Evolutionary conservation across 2,797 vertebrate species (phyloP).

Genomic region (Poeciliopsis presidionis): DNA sequence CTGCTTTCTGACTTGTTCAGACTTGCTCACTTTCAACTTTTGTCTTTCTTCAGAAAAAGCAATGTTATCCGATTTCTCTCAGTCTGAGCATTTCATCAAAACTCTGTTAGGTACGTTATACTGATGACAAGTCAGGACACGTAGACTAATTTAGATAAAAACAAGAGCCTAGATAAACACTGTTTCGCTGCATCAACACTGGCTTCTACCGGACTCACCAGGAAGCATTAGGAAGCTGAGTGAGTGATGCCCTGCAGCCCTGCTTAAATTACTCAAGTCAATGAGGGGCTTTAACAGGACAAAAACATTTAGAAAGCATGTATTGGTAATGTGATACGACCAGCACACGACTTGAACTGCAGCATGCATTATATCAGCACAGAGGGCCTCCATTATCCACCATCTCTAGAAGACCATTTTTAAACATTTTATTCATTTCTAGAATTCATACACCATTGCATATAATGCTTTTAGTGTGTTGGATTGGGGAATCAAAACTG

Average conservation of each 20-base stretch:
- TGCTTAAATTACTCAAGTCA: slow-evolving; percentile 67
- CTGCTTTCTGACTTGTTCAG: background rate
- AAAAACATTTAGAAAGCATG: slow-evolving; percentile 67
- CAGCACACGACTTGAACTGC: slow-evolving; percentile 26
- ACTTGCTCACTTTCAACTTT: background rate
- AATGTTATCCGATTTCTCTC: background rate
- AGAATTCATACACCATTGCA: background rate
- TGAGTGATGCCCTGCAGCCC: slow-evolving; percentile 46
- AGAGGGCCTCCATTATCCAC: slow-evolving; percentile 6
- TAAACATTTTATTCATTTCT: background rate
- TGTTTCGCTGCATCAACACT: slow-evolving; percentile 17
- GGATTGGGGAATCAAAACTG: too few species aligned
- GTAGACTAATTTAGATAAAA: background rate
- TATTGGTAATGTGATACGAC: slow-evolving; percentile 69
- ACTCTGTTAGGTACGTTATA: background rate
- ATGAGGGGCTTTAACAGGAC: slow-evolving; percentile 60
- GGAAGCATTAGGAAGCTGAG: slow-evolving; percentile 60
- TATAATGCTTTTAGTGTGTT: background rate
- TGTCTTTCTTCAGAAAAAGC: background rate
- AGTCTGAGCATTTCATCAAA: slow-evolving; percentile 1
- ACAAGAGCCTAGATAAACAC: background rate
- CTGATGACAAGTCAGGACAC: background rate
- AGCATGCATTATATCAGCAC: slow-evolving; percentile 20
- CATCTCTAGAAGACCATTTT: background rate
- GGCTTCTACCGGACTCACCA: slow-evolving; percentile 34